Conservation (phyloP, 2,113 vertebrate species). For the Lagopus leucura region DNA sequence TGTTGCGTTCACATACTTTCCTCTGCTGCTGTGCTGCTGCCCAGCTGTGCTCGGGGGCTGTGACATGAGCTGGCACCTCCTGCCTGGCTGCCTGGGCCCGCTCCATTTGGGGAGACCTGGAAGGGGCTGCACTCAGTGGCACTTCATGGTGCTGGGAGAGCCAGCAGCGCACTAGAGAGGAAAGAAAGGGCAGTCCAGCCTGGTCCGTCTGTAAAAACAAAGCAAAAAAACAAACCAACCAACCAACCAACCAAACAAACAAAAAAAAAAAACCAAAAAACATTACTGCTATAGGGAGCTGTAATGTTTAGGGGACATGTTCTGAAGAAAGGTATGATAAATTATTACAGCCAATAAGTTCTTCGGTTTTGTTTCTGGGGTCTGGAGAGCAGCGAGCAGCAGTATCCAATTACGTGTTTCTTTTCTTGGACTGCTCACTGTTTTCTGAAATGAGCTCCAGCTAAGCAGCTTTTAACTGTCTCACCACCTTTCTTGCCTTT, state of each 20-base stretch:
- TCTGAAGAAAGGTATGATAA: slow-evolving; percentile 62
- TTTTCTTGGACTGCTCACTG: slow-evolving; percentile 54
- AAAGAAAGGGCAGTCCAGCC: slow-evolving; percentile 9
- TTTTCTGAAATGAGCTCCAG: slow-evolving; percentile 57
- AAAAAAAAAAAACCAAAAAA: no score
- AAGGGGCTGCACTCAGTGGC: neutral
- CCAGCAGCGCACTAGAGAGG: slow-evolving; percentile 7
- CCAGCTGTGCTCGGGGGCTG: neutral
- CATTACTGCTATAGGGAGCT: slow-evolving; percentile 21
- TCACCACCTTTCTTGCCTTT: neutral
- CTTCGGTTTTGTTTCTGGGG: slow-evolving; percentile 55
- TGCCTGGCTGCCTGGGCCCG: neutral
- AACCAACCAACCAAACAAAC: no score
- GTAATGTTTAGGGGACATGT: slow-evolving; percentile 36
- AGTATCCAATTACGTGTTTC: slow-evolving; percentile 59
- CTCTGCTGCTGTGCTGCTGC: neutral
- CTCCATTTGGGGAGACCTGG: slow-evolving; percentile 42
- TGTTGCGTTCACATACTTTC: neutral
- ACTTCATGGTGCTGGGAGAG: slow-evolving; percentile 3
- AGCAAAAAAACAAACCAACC: neutral
- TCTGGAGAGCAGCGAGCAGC: slow-evolving; percentile 60
- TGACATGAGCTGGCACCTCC: neutral
- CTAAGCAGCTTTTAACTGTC: slow-evolving; percentile 19
- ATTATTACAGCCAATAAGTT: slow-evolving; percentile 64
- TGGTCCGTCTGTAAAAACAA: slow-evolving; percentile 32